These are phyloP conservation scores for Turnix velox DNA, from an alignment of 2,113 vertebrate genomes.

Conservation along the genomic window DNA sequence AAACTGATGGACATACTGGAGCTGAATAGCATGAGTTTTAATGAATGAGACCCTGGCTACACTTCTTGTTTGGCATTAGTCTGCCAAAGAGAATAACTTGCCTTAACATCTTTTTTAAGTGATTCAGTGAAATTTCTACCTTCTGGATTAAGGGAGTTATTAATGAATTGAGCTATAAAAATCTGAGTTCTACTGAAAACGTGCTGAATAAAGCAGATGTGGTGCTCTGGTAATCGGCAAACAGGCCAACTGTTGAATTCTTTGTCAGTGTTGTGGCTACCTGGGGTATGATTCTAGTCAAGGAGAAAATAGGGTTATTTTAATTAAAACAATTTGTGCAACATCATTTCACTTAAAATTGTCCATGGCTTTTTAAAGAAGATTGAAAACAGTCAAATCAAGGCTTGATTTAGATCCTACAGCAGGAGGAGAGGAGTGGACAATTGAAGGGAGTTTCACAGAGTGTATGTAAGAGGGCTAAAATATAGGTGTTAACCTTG, in stretches of 20 bases:
- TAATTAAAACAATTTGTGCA: constrained; percentile 43
- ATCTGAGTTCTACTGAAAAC: not conserved
- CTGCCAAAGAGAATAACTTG: constrained; percentile 4
- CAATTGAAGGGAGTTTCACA: not conserved
- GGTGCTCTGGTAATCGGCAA: not conserved
- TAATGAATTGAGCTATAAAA: constrained; percentile 35
- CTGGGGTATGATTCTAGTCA: constrained; percentile 11
- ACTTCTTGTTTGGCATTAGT: not conserved
- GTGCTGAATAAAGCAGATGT: constrained; percentile 25
- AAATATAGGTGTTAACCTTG: not conserved
- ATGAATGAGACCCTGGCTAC: not conserved
- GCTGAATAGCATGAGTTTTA: not conserved
- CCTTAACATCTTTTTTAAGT: constrained; percentile 35
- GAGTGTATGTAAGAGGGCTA: not conserved
- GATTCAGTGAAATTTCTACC: constrained; percentile 23
- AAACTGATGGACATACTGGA: not conserved
- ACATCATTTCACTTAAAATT: constrained; percentile 33
- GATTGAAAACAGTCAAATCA: constrained; percentile 1
- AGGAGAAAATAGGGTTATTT: constrained; percentile 42
- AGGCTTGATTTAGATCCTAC: constrained; percentile 1
- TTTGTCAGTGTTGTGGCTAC: constrained; percentile 5
- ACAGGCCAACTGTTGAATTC: constrained; percentile 21
- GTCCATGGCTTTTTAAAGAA: constrained; percentile 30
- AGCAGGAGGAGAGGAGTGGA: not conserved
- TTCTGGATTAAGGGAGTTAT: constrained; percentile 24